A percentile compares a stretch with the other conserved stretches of the same genome.
These are phyloP conservation scores for Lutraria lutraria DNA, from an alignment of 2,888 invertebrate species.

Conservation along the genomic window DNA sequence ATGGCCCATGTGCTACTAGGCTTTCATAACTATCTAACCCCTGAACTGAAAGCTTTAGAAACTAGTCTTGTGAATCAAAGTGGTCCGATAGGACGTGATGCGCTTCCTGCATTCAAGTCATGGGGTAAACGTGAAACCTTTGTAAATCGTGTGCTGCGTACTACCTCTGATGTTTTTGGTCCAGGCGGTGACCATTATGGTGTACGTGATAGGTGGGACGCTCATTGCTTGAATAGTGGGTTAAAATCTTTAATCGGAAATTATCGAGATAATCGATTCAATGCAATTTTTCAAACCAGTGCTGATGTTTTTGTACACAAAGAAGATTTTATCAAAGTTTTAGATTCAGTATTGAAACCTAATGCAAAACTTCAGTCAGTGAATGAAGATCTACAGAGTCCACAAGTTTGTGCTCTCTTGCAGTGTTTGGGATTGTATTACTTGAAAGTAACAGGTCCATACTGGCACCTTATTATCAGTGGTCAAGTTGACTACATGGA, in stretches of 20 bases:
- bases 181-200: constrained; percentile 61
- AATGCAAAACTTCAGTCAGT: constrained; percentile 58
- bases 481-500: too few relatives aligned
- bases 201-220: constrained; percentile 62
- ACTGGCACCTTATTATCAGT: too few relatives aligned
- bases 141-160: constrained; percentile 44
- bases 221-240: constrained; percentile 55
- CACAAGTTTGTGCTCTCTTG: constrained; percentile 37
- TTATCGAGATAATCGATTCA: constrained; percentile 67
- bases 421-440: constrained; percentile 60
- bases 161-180: constrained; percentile 52
- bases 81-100: constrained; percentile 54
- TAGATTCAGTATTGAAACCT: constrained; percentile 35
- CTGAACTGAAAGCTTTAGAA: constrained; percentile 36
- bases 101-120: constrained; percentile 33
- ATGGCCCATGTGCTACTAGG: constrained; percentile 60
- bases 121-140: constrained; percentile 53
- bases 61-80: neutral
- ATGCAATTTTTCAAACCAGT: constrained; percentile 60
- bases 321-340: constrained; percentile 45
- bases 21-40: constrained; percentile 34
- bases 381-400: constrained; percentile 47
- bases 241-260: constrained; percentile 57
- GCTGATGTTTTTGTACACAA: constrained; percentile 57
- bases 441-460: too few relatives aligned